Percentiles rank a stretch among this genome's conserved stretches.
Evolutionary conservation across 2,797 vertebrate genomes (phyloP).

Genomic region (Rhinogobio ventralis): DNA sequence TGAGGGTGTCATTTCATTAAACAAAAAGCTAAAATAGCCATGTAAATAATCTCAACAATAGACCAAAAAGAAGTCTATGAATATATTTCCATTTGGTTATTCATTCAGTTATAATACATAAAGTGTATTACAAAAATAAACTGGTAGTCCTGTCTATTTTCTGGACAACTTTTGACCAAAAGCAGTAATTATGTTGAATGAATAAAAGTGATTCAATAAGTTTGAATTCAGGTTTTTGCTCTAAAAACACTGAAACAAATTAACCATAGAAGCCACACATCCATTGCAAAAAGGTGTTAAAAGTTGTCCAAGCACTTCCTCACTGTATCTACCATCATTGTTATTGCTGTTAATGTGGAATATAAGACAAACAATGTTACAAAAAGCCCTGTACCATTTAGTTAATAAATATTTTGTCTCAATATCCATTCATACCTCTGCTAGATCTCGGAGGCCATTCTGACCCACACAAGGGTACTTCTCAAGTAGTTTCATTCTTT

Average conservation of each 20-base stretch:
- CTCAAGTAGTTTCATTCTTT: constrained; percentile 63
- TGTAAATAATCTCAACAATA: background rate
- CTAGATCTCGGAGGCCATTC: constrained; percentile 67
- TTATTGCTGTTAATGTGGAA: background rate
- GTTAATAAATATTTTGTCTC: background rate
- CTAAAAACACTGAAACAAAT: background rate
- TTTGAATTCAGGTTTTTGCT: background rate
- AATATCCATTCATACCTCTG: constrained; percentile 69
- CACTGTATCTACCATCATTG: too few relatives aligned
- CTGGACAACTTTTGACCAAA: background rate
- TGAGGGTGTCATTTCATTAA: background rate
- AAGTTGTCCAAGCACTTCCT: background rate
- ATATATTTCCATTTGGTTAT: background rate
- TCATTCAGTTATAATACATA: background rate
- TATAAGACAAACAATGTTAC: background rate
- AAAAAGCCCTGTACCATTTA: background rate
- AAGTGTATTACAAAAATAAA: background rate
- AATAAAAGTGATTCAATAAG: background rate
- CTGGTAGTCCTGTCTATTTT: background rate
- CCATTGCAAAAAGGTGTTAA: background rate
- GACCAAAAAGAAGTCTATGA: background rate
- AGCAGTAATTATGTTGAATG: background rate
- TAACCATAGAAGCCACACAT: background rate
- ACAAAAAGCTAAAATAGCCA: constrained; percentile 1
- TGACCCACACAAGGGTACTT: constrained; percentile 74